Base-by-base conservation (phyloP, 1,140 invertebrate genomes). In the Drosophila arawakana region DNA sequence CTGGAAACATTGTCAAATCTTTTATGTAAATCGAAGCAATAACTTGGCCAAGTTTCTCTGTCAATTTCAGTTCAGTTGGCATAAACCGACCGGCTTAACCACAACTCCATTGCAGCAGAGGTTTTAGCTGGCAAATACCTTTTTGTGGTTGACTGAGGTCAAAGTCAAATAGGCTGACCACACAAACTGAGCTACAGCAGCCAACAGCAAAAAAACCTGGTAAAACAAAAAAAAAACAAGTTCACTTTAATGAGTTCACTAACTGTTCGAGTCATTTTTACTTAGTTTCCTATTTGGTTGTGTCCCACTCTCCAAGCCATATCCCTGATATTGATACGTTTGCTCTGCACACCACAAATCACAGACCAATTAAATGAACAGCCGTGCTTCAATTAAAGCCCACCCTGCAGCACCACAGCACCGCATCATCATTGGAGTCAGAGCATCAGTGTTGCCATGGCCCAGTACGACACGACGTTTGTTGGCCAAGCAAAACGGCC, bases 301-400 rank as follows among this genome's bases (percentile, higher is more conserved):
- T 63, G 47, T 18, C 44, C 13, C 41, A n/a, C 7, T 7, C n/a
- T 46, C 3, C 0, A 0, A 10, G 10, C 2, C 1, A n/a, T 35
- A 37, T 59, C 10, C 41, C 62, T 69, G 80, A 69, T 77, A 82
- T 86, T 82, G 80, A 86, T 86, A 86, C 80, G 73, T 73, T 73
- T 68, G 76, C 78, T 62, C 59, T 79, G 65, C 60, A 67, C 79
- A 81, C 78, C 83, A 82, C 83, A 86, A 86, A 86, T 86, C 83
- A 86, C 76, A 88, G 80, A 69, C 78, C 83, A 88, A 88, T 82
- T 88, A 83, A 86, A 86, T 82, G 76, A 54, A 73, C 76, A 88
- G 76, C 73, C 80, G 76, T 81, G 68, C 76, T 86, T 74, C 76
- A 82, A 86, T 86, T 88, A 88, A 86, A 81, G 79, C 74, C 74